Evolutionary conservation across 2,888 invertebrate species (phyloP), one percentile per base, ranked within the genome.

Genomic region (Barypeithes pellucidus): DNA sequence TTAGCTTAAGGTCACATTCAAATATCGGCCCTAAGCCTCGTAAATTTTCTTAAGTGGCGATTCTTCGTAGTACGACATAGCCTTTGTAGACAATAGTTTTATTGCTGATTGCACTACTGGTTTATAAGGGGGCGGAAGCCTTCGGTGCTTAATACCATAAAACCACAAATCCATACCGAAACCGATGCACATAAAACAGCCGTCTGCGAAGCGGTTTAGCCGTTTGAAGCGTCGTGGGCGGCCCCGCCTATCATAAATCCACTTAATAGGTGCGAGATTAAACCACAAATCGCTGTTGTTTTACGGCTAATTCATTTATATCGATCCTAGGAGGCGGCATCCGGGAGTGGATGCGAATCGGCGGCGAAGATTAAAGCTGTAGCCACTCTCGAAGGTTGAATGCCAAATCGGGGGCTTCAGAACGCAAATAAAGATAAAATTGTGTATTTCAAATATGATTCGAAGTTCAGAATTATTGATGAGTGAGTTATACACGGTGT

Each of bases 281-380:
- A 85, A 86, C 86, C 86, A 84, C 86, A 85, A 85, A 85, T 85
- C 85, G 85, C 83, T 85, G 84, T 85, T 85, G 84, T 85, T 85
- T 85, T 85, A 84, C 83, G 84, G 85, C 84, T 85, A 85, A 85
- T 86, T 86, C 85, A 85, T 86, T 85, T 85, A 85, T 85, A 85
- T 85, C 83, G 85, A 85, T 84, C 84, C 79, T 67, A 76, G 73
- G 63, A 78, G 75, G 77, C 78, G 77, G 76, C 77, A 76, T 77
- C 68, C 68, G 39, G 73, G 68, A 80, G 79, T 79, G 75, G 57
- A 47, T 52, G 70, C 36, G 45, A 29, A 33, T 60, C 39, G 29
- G 7, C 9, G 22, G 14, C 33, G 47, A 71, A 65, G 59, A 57
- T 71, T 16, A 65, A 65, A 71, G 33, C 65, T 45, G 8, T 29